Evolutionary conservation across 1,140 invertebrate genomes (phyloP), one percentile per base, ranked within the genome.

Genomic region (Globodera ellingtonae): DNA sequence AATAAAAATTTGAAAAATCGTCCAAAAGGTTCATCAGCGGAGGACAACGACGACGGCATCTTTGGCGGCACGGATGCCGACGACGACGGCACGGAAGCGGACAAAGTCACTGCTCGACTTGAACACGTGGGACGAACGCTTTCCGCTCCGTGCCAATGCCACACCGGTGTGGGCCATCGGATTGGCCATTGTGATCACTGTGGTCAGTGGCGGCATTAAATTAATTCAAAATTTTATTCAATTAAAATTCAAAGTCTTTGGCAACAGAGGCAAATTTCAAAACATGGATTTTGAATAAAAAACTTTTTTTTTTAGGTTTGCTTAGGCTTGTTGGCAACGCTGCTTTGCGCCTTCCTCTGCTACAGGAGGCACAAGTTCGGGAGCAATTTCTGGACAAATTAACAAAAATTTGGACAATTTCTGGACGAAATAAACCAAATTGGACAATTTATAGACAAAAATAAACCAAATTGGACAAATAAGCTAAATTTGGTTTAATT

Each of bases 111-210:
- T 77, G n/a, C 13, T 65, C 0, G 9, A 77, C 46, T 18, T 77
- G 10, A 47, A 35, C 69, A 77, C 75, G 10, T 77, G 75, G 75
- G 62, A 77, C 65, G 75, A 77, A 67, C 47, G 35, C 0, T 77
- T 77, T 47, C 75, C 75, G 15, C 48, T 77, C 1, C 46, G 69
- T 47, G 71, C 80, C n/a, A 44, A 82, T 7, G 18, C 65, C 35
- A 78, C 81, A 10, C 81, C 81, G 4, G 74, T 83, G 62, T 84
- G 83, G 82, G 62, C 71, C 18, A 72, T 84, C 10, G 82, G 82
- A n/a, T 10, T 83, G 21, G 62, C 46, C 18, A 81, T 83, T 73
- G 83, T 83, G 35, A 24, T 83, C 35, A 48, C 66, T 21, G 72
- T 82, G 9, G 81, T 82, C 7, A 35, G 35, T 35, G 35, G 35